Evolutionary conservation across 2,113 vertebrate species (phyloP).

Genomic region (Pseudopodoces humilis): DNA sequence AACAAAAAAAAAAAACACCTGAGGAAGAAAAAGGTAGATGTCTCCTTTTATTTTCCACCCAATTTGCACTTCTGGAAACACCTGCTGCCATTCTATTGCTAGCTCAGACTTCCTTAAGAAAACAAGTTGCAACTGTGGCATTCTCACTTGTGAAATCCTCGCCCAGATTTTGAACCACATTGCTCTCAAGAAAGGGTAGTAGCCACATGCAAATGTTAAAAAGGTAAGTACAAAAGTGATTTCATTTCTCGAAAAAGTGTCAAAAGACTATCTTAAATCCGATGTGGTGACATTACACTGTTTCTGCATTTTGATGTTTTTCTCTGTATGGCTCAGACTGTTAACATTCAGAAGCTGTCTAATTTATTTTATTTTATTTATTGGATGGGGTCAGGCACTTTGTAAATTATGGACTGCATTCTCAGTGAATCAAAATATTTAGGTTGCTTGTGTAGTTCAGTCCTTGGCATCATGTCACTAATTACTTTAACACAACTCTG

Average conservation of each 20-base stretch:
- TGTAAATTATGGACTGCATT: conserved; percentile 59
- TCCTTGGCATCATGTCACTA: conserved; percentile 72
- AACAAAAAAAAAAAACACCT: not conserved
- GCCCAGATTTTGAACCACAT: not conserved
- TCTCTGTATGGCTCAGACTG: not conserved
- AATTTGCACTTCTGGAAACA: not conserved
- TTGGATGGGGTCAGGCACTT: conserved; percentile 32
- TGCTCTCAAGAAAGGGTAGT: conserved; percentile 4
- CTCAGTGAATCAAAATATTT: conserved; percentile 70
- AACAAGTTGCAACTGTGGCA: not conserved
- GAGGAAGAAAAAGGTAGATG: not conserved
- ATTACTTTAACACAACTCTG: conserved; percentile 67
- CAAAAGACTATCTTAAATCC: not conserved
- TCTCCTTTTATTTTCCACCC: not conserved
- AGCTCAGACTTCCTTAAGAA: not conserved
- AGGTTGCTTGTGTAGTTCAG: conserved; percentile 61
- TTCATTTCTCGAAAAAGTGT: not conserved
- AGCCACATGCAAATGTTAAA: not conserved
- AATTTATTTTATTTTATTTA: conserved; percentile 53
- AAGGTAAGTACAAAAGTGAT: not conserved
- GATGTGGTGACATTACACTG: not conserved
- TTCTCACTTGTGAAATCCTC: not conserved
- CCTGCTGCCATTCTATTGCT: conserved; percentile 1
- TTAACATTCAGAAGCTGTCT: conserved; percentile 3
- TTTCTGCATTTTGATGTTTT: not conserved